Percentiles rank a stretch among this genome's conserved stretches.
These are phyloP conservation scores for Sebastes aleutianus DNA, from an alignment of 2,797 vertebrate genomes.

Conservation along the genomic window DNA sequence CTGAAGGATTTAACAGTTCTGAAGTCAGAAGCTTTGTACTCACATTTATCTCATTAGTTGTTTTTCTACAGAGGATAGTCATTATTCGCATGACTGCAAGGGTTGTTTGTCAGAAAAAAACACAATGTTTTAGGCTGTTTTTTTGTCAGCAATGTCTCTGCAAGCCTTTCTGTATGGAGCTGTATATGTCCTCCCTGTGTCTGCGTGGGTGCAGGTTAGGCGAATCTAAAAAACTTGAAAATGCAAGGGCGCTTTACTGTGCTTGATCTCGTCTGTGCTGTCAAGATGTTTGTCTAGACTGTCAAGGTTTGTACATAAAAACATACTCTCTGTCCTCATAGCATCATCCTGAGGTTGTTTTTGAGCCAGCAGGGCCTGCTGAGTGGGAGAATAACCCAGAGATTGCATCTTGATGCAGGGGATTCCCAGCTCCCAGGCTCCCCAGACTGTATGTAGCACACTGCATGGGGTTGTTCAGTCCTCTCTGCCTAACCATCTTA, in stretches of 20 bases:
- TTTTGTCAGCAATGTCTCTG: background rate
- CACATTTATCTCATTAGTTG: constrained; percentile 19
- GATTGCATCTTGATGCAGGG: constrained; percentile 73
- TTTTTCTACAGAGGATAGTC: background rate
- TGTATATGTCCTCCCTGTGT: background rate
- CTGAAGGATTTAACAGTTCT: constrained; percentile 4
- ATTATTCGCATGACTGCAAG: background rate
- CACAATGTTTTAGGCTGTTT: background rate
- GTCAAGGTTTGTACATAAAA: constrained; percentile 2
- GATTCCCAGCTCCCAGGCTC: constrained; percentile 66
- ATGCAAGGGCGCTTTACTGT: background rate
- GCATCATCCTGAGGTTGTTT: constrained; percentile 34
- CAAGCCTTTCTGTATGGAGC: background rate
- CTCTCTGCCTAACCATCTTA: constrained; percentile 60
- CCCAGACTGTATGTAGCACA: constrained; percentile 47
- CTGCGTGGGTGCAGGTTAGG: background rate
- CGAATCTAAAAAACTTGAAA: background rate
- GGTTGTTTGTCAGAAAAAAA: constrained; percentile 20
- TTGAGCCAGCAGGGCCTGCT: constrained; percentile 17
- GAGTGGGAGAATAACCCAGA: constrained; percentile 52
- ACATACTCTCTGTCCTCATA: constrained; percentile 3
- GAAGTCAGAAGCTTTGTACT: constrained; percentile 14
- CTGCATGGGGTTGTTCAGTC: constrained; percentile 42
- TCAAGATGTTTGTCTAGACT: background rate
- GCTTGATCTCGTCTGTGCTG: background rate